A percentile compares a stretch with the other conserved stretches of the same genome.
Conservation (phyloP, 2,888 invertebrate species). For the Notodonta dromedarius region DNA sequence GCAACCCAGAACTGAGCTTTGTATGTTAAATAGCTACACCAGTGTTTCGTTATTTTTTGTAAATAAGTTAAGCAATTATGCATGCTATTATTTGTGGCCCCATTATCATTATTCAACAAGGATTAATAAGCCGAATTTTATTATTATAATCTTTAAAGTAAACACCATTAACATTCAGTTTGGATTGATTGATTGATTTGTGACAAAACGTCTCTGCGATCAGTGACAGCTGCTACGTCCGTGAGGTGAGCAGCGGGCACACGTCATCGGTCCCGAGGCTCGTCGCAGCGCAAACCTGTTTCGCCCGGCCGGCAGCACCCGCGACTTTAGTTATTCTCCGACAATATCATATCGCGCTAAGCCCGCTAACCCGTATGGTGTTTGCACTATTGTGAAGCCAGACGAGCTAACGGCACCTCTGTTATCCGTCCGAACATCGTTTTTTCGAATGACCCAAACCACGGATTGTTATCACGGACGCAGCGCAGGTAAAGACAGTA, state of each 20-base stretch:
- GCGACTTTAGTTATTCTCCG: constrained; percentile 63
- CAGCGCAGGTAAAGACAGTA: constrained; percentile 52
- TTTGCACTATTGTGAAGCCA: constrained; percentile 66
- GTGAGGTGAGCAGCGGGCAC: constrained; percentile 39
- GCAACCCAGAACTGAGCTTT: too few species aligned
- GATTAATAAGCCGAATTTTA: neutral
- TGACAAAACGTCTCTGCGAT: constrained; percentile 1
- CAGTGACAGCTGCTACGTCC: constrained; percentile 57
- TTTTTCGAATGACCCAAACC: constrained; percentile 59
- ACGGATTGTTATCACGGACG: constrained; percentile 59
- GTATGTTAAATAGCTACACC: too few species aligned
- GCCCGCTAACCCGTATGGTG: constrained; percentile 65
- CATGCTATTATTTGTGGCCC: too few species aligned
- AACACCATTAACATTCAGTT: neutral
- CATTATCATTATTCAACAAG: too few species aligned
- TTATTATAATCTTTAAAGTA: neutral
- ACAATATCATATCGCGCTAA: constrained; percentile 60
- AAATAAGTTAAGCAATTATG: too few species aligned
- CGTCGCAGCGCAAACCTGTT: constrained; percentile 73
- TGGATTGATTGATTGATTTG: constrained; percentile 2
- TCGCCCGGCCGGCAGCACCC: constrained; percentile 54
- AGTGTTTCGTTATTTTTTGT: too few species aligned
- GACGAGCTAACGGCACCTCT: constrained; percentile 76
- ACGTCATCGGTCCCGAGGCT: constrained; percentile 46
- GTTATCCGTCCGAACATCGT: constrained; percentile 73